Conservation (phyloP, 2,113 vertebrate genomes). For the Odocoileus virginianus region DNA sequence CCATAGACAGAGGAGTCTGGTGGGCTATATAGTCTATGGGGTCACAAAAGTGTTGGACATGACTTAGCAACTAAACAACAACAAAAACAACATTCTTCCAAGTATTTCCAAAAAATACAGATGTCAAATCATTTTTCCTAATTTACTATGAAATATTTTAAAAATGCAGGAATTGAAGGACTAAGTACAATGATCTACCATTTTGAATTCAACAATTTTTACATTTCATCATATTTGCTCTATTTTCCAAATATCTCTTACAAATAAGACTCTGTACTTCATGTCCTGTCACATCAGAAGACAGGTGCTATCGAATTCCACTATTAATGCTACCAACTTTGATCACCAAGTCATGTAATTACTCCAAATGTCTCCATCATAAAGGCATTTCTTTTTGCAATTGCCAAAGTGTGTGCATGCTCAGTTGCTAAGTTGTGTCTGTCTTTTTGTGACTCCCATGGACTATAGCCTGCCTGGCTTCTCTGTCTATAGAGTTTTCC, state of each 20-base stretch:
- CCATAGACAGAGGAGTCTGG: not conserved
- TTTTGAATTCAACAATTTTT: not conserved
- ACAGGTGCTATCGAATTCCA: not conserved
- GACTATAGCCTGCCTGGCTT: not conserved
- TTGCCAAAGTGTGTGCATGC: not conserved
- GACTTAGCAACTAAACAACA: not conserved
- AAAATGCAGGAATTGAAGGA: not conserved
- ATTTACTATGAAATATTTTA: not conserved
- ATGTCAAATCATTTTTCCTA: not conserved
- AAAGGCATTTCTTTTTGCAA: not conserved
- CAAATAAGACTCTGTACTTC: not conserved
- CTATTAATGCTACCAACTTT: not conserved
- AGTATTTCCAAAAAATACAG: not conserved
- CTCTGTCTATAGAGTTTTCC: not conserved
- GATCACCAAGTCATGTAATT: not conserved
- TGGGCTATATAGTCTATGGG: not conserved
- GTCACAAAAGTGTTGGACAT: not conserved
- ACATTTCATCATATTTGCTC: not conserved
- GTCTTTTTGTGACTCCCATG: not conserved
- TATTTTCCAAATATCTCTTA: not conserved
- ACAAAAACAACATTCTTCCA: not conserved
- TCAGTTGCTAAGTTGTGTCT: not conserved
- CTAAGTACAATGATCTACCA: not conserved
- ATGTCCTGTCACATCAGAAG: not conserved
- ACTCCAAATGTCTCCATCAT: not conserved